Base-by-base conservation (phyloP, 2,888 invertebrate genomes). In the Eupithecia subumbrata region DNA sequence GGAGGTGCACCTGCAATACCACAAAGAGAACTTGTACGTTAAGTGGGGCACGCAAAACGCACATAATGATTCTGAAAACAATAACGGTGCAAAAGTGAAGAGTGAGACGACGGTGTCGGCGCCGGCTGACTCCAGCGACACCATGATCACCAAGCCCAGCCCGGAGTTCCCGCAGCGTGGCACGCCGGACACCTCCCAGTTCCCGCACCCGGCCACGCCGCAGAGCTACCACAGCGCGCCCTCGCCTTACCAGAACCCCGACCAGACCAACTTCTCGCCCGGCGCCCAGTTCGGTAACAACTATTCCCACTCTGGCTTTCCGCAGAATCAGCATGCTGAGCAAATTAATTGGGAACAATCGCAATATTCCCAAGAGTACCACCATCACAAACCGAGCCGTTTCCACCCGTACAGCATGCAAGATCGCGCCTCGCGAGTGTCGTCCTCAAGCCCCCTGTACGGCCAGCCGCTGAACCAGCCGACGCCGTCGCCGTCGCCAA, bases 1-100 rank as follows among this genome's bases (percentile, higher is more conserved):
- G 82, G 97, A 97, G 85, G 97, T 97, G 80, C 97, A 97, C 92
- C 94, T 97, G 84, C 96, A 97, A 87, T 97, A 97, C 90, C 97
- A 97, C 86, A 97, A 97, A 89, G 97, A 97, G 87, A 97, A 97
- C 87, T 93, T 97, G 83, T 93, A 97, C 86, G 96, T 96, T 81
- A 97, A 97, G 91, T 97, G 97, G 97, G 96, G 96, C 72, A 96
- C 95, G 69, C 96, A 92, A 85, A 95, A 95, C 87, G 88, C 91
- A 74, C 95, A 95, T 83, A 93, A 95, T 88, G 96, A 96, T 85
- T 95, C 96, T 81, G 96, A 96, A 80, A 97, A 96, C 87, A 97
- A 97, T 91, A 97, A 97, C 92, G 90, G 92, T 82, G 91, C 87
- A 85, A 96, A 96, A 95, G 95, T 96, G 92, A 96, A 95, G 87